Conservation (phyloP, 2,113 vertebrate species). For the Mystacornis crossleyi region DNA sequence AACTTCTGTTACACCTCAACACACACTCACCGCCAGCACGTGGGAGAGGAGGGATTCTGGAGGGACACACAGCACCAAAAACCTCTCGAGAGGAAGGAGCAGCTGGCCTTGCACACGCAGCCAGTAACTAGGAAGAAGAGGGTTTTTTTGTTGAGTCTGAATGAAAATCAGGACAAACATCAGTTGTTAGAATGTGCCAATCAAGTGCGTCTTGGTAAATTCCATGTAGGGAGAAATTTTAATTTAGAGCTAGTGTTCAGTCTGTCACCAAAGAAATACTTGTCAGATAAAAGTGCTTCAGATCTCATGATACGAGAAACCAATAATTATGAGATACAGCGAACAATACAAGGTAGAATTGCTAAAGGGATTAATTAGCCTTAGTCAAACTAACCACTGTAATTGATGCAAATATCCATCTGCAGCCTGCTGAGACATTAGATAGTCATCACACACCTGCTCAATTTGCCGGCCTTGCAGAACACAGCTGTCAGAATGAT, state of each 20-base stretch:
- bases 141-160: slow-evolving; percentile 13
- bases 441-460: slow-evolving; percentile 48
- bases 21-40: accelerated
- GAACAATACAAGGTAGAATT: slow-evolving; percentile 61
- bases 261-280: slow-evolving; percentile 6
- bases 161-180: slow-evolving; percentile 17
- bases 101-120: not conserved
- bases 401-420: slow-evolving; percentile 65
- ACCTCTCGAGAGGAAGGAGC: not conserved
- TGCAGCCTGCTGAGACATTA: slow-evolving; percentile 51
- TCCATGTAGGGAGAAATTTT: not conserved
- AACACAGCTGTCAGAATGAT: slow-evolving; percentile 43
- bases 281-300: slow-evolving; percentile 4
- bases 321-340: slow-evolving; percentile 45
- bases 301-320: not conserved
- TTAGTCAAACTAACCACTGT: slow-evolving; percentile 39
- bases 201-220: slow-evolving; percentile 9
- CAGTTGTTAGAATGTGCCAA: slow-evolving; percentile 15
- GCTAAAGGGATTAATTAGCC: slow-evolving; percentile 63
- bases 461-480: not conserved
- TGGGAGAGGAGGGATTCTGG: not conserved
- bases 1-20: not conserved
- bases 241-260: not conserved
- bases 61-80: not conserved
- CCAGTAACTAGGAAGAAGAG: not conserved